These are phyloP conservation scores for Semaprochilodus insignis DNA, from an alignment of 2,797 vertebrate species.

Conservation along the genomic window DNA sequence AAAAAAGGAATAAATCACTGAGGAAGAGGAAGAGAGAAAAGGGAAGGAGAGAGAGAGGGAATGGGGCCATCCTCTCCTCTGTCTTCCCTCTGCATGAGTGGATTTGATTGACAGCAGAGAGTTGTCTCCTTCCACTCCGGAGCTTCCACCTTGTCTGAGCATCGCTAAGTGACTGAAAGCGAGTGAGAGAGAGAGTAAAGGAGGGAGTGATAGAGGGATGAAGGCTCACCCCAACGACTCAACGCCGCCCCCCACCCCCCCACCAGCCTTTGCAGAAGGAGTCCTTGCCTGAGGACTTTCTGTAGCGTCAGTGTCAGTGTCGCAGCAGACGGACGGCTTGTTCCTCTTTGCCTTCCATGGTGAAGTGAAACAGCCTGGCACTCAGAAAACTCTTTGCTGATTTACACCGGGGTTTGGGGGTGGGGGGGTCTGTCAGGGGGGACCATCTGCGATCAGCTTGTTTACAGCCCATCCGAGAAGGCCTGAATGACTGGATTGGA, in stretches of 20 bases:
- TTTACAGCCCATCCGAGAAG: conserved; percentile 16
- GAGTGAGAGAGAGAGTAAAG: conserved; percentile 17
- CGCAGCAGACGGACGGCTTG: conserved; percentile 72
- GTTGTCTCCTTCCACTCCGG: conserved; percentile 48
- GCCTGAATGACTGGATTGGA: conserved; percentile 51
- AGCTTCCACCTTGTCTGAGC: conserved; percentile 52
- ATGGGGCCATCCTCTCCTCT: background rate
- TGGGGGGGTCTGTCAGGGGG: background rate
- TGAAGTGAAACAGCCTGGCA: background rate
- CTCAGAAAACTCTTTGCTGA: conserved; percentile 11
- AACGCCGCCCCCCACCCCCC: background rate
- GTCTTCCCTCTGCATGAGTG: conserved; percentile 33
- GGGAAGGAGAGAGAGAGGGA: conserved; percentile 10
- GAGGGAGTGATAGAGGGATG: conserved; percentile 4
- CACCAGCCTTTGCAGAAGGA: conserved; percentile 34
- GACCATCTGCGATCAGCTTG: conserved; percentile 35
- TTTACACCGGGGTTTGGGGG: conserved; percentile 24
- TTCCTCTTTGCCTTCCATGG: conserved; percentile 62
- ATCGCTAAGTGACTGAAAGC: conserved; percentile 44
- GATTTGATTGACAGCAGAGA: conserved; percentile 57
- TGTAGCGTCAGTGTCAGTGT: conserved; percentile 68
- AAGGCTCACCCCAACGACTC: background rate
- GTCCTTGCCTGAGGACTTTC: conserved; percentile 70
- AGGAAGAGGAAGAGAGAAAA: background rate
- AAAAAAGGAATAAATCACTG: background rate